These are phyloP conservation scores for Lycocerus yunnanus DNA, from an alignment of 2,888 invertebrate genomes.

Conservation along the genomic window DNA sequence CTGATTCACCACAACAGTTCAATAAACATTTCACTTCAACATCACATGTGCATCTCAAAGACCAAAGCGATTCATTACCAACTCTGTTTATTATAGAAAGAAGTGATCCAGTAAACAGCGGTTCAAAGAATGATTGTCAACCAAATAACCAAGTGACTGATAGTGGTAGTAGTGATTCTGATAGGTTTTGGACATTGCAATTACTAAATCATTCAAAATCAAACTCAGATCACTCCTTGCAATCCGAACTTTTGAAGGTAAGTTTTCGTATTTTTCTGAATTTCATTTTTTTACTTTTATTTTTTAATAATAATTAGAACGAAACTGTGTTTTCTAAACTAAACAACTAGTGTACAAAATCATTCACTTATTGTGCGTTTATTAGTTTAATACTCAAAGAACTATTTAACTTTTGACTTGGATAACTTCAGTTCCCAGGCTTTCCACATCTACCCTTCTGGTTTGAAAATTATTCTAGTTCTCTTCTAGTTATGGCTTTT, in stretches of 20 bases:
- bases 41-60: neutral
- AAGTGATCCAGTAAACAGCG: neutral
- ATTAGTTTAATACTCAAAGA: too few relatives aligned
- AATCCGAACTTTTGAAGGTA: slow-evolving; percentile 10
- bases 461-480: too few relatives aligned
- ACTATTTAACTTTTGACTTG: too few relatives aligned
- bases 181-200: slow-evolving; percentile 4
- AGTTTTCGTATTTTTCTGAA: neutral
- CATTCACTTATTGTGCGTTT: too few relatives aligned
- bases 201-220: neutral
- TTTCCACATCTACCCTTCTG: too few relatives aligned
- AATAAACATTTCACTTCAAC: neutral
- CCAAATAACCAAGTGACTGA: neutral
- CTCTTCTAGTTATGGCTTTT: too few relatives aligned
- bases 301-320: too few relatives aligned
- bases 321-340: too few relatives aligned
- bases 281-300: too few relatives aligned
- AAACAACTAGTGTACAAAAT: too few relatives aligned
- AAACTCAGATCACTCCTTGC: neutral
- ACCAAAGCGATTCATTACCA: neutral
- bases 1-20: neutral
- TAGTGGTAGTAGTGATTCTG: neutral
- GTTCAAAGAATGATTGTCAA: neutral
- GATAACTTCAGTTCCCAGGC: too few relatives aligned
- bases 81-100: slow-evolving; percentile 10